phyloP scores from a whole-genome alignment of 2,797 vertebrate species.

The Graptemys geographica region DNA sequence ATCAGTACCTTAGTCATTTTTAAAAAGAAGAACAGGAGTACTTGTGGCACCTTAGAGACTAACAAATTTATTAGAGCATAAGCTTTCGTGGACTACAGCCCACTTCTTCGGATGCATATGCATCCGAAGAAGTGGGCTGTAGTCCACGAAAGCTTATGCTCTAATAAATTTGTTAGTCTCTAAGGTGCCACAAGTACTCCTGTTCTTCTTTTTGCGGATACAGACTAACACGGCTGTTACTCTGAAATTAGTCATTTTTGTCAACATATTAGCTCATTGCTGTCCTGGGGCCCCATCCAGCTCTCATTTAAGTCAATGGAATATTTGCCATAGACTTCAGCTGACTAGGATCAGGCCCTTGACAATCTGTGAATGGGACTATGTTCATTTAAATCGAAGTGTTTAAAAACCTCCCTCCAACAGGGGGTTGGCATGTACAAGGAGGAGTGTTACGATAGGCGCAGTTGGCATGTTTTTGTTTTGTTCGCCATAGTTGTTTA shows the following conservation, averaged over 20 bases:
- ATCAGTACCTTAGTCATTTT: neutral
- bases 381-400: neutral
- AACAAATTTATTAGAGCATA: too few species aligned
- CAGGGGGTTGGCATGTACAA: neutral
- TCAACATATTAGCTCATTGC: neutral
- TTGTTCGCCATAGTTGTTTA: neutral
- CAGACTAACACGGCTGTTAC: too few species aligned
- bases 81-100: too few species aligned
- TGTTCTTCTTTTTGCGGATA: too few species aligned
- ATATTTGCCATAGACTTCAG: neutral
- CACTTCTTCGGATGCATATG: too few species aligned
- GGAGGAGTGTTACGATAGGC: neutral
- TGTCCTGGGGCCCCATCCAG: neutral
- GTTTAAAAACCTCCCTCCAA: neutral
- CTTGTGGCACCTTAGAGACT: too few species aligned
- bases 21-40: too few species aligned
- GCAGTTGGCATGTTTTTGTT: neutral
- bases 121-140: too few species aligned
- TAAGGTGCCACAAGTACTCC: too few species aligned
- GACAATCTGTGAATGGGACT: neutral
- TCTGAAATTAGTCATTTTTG: too few species aligned
- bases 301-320: neutral
- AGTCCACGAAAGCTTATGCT: too few species aligned
- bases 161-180: too few species aligned
- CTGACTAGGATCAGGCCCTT: neutral